These are phyloP conservation scores for Deroptyus accipitrinus DNA, from an alignment of 2,113 vertebrate species.

Conservation along the genomic window DNA sequence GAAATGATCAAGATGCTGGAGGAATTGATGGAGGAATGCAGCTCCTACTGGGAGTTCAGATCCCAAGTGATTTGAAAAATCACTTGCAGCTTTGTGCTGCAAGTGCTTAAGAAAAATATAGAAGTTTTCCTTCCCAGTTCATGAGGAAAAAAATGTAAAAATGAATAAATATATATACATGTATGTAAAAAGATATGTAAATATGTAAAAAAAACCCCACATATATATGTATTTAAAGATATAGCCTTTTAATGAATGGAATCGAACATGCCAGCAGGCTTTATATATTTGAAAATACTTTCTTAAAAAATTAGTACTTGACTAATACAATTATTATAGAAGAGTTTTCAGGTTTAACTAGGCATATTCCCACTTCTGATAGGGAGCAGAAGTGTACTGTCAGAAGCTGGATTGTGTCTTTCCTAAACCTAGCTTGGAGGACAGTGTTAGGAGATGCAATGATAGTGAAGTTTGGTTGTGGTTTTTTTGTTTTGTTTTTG, in stretches of 20 bases:
- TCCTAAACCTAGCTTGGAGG: not conserved
- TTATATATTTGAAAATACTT: not conserved
- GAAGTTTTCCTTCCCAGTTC: not conserved
- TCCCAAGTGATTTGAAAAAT: not conserved
- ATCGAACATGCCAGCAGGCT: not conserved
- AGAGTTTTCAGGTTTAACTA: not conserved
- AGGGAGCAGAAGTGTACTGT: not conserved
- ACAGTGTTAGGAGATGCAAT: not conserved
- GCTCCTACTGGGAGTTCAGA: not conserved
- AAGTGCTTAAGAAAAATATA: not conserved
- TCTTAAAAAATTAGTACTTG: not conserved
- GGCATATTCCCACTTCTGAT: not conserved
- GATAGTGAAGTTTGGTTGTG: not conserved
- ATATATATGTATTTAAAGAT: not conserved
- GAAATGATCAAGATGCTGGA: not conserved
- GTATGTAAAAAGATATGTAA: not conserved
- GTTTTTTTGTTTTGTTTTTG: not conserved
- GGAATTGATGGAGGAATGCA: too few species aligned
- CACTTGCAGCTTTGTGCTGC: not conserved
- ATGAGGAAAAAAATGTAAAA: not conserved
- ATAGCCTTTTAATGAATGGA: not conserved
- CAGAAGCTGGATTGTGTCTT: not conserved
- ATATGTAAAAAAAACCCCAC: not conserved
- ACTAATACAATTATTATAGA: not conserved
- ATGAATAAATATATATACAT: not conserved